phyloP scores from a whole-genome alignment of 2,113 vertebrate genomes.

The Xiphophorus couchianus region DNA sequence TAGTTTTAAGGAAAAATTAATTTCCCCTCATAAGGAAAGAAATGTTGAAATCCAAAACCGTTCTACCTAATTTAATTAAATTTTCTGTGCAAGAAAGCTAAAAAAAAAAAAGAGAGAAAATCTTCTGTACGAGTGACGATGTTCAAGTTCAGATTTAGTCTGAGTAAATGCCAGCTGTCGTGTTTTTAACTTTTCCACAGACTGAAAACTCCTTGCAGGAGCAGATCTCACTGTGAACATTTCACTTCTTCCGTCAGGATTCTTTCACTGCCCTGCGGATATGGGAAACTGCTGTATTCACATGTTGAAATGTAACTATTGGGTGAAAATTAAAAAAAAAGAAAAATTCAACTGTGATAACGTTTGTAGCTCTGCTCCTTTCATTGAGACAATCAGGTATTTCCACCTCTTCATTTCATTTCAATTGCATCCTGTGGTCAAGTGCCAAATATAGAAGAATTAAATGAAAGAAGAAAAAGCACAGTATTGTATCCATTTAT shows the following conservation, averaged over 20 bases:
- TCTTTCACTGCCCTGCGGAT: not conserved
- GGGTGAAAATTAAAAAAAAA: not conserved
- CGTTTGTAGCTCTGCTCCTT: conserved; percentile 33
- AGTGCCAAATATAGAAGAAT: conserved; percentile 81
- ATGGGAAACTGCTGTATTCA: conserved; percentile 10
- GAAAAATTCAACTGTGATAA: not conserved
- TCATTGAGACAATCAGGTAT: conserved; percentile 43
- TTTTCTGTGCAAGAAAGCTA: conserved; percentile 7
- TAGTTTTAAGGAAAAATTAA: not conserved
- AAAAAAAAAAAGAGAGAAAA: not conserved
- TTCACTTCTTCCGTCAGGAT: not conserved
- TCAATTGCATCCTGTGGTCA: conserved; percentile 79
- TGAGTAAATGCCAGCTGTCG: not conserved
- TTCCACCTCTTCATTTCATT: conserved; percentile 59
- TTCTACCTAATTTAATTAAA: not conserved
- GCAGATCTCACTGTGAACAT: not conserved
- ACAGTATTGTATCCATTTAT: conserved; percentile 80
- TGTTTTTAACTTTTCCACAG: not conserved
- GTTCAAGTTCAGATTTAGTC: conserved; percentile 1
- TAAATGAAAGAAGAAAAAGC: conserved; percentile 34
- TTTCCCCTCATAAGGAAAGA: conserved; percentile 15
- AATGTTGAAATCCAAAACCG: not conserved
- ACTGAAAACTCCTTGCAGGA: too few relatives aligned
- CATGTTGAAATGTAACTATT: not conserved
- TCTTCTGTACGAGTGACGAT: not conserved